These are phyloP conservation scores for Lepisosteus oculatus DNA, from an alignment of 2,113 vertebrate species.

Conservation along the genomic window DNA sequence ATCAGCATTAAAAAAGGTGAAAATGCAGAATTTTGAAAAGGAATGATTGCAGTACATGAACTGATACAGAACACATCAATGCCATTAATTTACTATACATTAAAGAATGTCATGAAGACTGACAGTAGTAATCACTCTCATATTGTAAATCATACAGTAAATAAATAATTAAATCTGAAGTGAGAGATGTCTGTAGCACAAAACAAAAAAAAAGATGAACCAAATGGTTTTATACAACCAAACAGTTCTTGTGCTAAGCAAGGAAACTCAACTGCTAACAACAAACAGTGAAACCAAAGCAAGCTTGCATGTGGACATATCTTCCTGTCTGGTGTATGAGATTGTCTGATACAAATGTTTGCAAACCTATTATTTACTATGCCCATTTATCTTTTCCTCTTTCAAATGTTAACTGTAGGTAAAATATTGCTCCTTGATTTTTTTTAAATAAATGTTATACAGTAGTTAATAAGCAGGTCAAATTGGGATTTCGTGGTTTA, in stretches of 20 bases:
- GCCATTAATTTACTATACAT: slow-evolving; percentile 24
- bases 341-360: slow-evolving; percentile 29
- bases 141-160: slow-evolving; percentile 23
- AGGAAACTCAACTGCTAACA: slow-evolving; percentile 1
- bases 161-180: slow-evolving; percentile 26
- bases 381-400: not conserved
- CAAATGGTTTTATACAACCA: slow-evolving; percentile 3
- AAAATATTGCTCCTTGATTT: slow-evolving; percentile 33
- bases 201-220: not conserved
- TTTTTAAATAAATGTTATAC: slow-evolving; percentile 5
- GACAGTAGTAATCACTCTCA: slow-evolving; percentile 20
- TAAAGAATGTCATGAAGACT: slow-evolving; percentile 13
- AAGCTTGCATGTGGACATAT: slow-evolving; percentile 9
- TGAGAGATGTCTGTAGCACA: slow-evolving; percentile 1
- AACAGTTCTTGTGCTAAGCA: not conserved
- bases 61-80: slow-evolving; percentile 28
- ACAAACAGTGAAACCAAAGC: slow-evolving; percentile 18
- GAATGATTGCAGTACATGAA: slow-evolving; percentile 36
- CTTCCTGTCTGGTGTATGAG: slow-evolving; percentile 24
- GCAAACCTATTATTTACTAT: not conserved
- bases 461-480: slow-evolving; percentile 4
- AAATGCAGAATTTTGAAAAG: slow-evolving; percentile 41
- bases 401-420: not conserved
- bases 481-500: not conserved
- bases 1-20: slow-evolving; percentile 59